Evolutionary conservation across 2,797 vertebrate species (phyloP), one percentile per base, ranked within the genome.

Genomic region (Nannoperca australis): DNA sequence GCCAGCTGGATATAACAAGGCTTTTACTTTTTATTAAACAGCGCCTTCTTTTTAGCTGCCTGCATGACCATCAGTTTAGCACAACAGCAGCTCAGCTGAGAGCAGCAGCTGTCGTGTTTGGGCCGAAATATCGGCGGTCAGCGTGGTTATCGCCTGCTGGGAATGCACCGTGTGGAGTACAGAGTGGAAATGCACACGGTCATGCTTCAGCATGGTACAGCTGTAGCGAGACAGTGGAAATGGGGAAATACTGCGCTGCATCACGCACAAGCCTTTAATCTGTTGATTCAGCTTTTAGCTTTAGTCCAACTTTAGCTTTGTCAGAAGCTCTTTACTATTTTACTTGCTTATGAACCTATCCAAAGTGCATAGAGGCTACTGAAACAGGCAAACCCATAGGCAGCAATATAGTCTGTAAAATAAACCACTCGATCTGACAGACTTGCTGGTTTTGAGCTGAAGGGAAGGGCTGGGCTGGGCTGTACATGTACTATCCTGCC

Each of bases 401-500:
- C 22, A 74, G 58, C 12, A 56, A 42, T 70, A 20, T 45, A 70
- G 20, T 42, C 24, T 65, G 56, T 7, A 55, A 53, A 69, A 17
- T 61, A 34, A 62, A 77, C 40, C 64, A 44, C 60, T 50, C 60
- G 9, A 18, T 83, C 42, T 63, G 75, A 45, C 60, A 60, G 63
- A 62, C 68, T 59, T 42, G 54, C 47, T 79, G 72, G 64, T 75
- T 70, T 3, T 64, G 59, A 51, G 60, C 73, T 24, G 14, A 64
- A 54, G 73, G 71, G 51, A 72, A 88, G 79, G 88, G 85, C 73
- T 50, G 71, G 83, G 77, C 68, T 44, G 0, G 83, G 77, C 68
- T 44, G 0, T 60, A 54, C 89, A 65, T 82, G 85, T 84, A 84
- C 83, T 73, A 36, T 88, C 86, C 64, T 89, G 88, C 75, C 27